phyloP scores from a whole-genome alignment of 2,888 invertebrate genomes.

The Trachelus troglodyta region DNA sequence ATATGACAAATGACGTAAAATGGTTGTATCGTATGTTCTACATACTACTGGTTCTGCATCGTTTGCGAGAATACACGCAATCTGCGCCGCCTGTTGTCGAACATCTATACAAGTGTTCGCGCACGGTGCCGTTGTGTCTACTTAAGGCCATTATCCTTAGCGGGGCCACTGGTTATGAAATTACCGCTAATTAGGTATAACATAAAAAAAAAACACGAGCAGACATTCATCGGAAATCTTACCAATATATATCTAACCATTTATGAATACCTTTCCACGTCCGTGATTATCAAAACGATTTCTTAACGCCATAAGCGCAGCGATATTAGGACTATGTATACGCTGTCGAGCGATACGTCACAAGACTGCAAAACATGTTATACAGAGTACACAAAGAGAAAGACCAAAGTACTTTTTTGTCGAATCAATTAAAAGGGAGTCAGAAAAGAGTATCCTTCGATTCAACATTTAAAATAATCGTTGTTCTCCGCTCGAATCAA shows the following conservation, averaged over 20 bases:
- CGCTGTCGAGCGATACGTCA: background rate
- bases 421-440: background rate
- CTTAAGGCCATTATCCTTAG: constrained; percentile 36
- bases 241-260: background rate
- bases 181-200: constrained; percentile 31
- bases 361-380: background rate
- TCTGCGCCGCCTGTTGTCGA: background rate
- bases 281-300: background rate
- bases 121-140: background rate
- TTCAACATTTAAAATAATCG: background rate
- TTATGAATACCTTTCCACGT: constrained; percentile 7
- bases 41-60: constrained; percentile 33
- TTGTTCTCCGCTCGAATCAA: background rate
- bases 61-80: constrained; percentile 20
- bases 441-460: background rate
- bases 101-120: background rate
- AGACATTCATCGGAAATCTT: background rate
- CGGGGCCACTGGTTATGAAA: constrained; percentile 42
- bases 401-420: background rate
- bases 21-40: constrained; percentile 44
- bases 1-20: constrained; percentile 59
- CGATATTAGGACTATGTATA: background rate
- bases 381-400: background rate
- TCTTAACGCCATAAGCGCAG: background rate
- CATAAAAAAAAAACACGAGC: background rate